Evolutionary conservation across 2,113 vertebrate genomes (phyloP), one percentile per base, ranked within the genome.

Genomic region (Scatophagus argus): DNA sequence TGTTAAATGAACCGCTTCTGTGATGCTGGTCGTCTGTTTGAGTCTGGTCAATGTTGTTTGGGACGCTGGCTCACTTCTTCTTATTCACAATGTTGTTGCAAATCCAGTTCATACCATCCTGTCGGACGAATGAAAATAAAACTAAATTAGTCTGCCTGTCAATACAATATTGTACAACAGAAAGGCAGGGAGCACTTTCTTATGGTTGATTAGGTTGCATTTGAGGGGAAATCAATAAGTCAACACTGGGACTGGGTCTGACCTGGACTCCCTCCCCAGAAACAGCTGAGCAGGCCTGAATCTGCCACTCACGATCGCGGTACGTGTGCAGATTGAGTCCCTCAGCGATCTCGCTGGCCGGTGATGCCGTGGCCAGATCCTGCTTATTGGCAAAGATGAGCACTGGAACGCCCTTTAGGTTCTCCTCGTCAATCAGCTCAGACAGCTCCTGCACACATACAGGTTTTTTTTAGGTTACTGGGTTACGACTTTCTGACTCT

Each of bases 41-140:
- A 69, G 34, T 56, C 38, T 3, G 3, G 21, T 69, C 21, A 8
- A 44, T 65, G 25, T 62, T 21, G 69, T 46, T 78, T 56, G 21
- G 32, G 55, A 46, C 3, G 19, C 8, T 31, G 60, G 29, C 74
- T 95, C 74, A 95, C 84, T 97, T 96, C 88, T 96, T 97, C 87
- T 88, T 95, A 56, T 93, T 95, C 82, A 94, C 88, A 83, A 97
- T 96, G 85, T 97, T 96, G 85, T 94, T 96, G 87, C 95, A 96
- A 92, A 97, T 97, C 96, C 96, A 97, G 91, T 96, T 96, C 96
- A 97, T 97, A 54, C 96, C 96, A 81, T 97, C 96, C 96, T 97
- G 89, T 49, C 43, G 29, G 54, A 61, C 13, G 77, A 55, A 74
- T 1, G 17, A 3, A 88, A 49, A 72, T 0, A 55, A 52, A 74